Conservation (phyloP, 1,140 invertebrate species). For the Maniola jurtina region DNA sequence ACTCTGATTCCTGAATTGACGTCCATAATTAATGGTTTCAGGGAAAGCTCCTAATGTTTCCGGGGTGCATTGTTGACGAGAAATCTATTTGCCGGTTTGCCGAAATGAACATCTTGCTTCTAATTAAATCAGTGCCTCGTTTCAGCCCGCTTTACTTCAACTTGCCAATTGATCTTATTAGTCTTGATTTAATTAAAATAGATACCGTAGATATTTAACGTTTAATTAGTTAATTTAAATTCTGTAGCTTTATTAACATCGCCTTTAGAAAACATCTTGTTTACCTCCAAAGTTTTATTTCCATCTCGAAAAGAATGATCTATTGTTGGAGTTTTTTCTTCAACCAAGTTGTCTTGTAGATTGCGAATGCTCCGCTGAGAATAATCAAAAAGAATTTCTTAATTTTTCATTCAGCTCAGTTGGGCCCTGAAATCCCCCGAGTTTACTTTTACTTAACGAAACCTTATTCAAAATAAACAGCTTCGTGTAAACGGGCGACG, state of each 20-base stretch:
- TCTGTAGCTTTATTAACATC: not conserved
- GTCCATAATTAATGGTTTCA: slow-evolving; percentile 56
- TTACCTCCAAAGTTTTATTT: slow-evolving; percentile 5
- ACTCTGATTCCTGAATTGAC: slow-evolving; percentile 48
- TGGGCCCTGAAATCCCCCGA: slow-evolving; percentile 48
- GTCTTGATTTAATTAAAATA: slow-evolving; percentile 23
- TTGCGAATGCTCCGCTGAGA: slow-evolving; percentile 2
- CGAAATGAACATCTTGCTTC: slow-evolving; percentile 44
- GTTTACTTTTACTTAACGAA: slow-evolving; percentile 73
- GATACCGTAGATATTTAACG: slow-evolving; percentile 4
- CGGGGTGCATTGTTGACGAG: slow-evolving; percentile 39
- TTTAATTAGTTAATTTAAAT: not conserved
- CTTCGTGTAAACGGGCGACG: slow-evolving; percentile 65
- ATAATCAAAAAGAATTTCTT: slow-evolving; percentile 59
- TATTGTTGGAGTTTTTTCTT: slow-evolving; percentile 7
- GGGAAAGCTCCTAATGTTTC: slow-evolving; percentile 38
- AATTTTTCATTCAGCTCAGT: slow-evolving; percentile 72
- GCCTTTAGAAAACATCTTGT: slow-evolving; percentile 4
- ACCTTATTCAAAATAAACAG: slow-evolving; percentile 76
- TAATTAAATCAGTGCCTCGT: slow-evolving; percentile 52
- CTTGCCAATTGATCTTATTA: slow-evolving; percentile 25
- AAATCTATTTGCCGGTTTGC: slow-evolving; percentile 35
- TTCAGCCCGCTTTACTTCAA: slow-evolving; percentile 32
- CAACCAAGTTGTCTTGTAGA: slow-evolving; percentile 12
- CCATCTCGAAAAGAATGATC: slow-evolving; percentile 7